Base-by-base conservation (phyloP, 2,888 invertebrate species). In the Shargacucullia verbasci region DNA sequence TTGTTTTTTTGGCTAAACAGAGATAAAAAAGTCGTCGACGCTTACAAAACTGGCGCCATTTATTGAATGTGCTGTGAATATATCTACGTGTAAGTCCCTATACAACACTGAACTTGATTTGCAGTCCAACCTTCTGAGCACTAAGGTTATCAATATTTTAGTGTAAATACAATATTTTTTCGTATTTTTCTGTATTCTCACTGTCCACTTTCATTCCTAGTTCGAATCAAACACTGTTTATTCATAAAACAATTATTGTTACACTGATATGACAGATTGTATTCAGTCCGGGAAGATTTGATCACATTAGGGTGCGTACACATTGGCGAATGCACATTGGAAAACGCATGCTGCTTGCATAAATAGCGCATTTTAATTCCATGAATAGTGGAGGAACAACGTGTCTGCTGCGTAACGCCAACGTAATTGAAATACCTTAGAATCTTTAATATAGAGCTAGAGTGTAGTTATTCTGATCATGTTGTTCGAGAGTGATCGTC, bases 241-340 rank as follows among this genome's bases (percentile, higher is more conserved):
- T 27, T 59, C 43, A 47, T 62, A 62, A 64, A 66, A 49, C 38
- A 66, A 70, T 74, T 72, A 65, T 70, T 67, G 64, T 64, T 62
- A 60, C 57, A 63, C 50, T 75, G 74, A 75, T 75, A 75, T 75
- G 74, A 73, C 46, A 61, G 33, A 54, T 55, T 71, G 47, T 37
- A 49, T 37, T 55, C 59, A 68, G 62, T 65, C 55, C 59, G 55
- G 52, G 12, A 14, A 27, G 0, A 37, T 54, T 58, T 63, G 45
- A 56, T 66, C 40, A 66, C 45, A 35, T 41, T 25, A 52, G 12
- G 50, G 45, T 45, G 34, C 44, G 15, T 4, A 34, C 34, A 66
- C 44, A 55, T 55, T 55, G 31, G 20, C 2, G 0, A 46, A 49
- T 4, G 45, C 15, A 11, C 13, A 14, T 0, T 1, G 4, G 11